phyloP scores from a whole-genome alignment of 1,140 invertebrate genomes.

The Ditylenchus dipsaci region DNA sequence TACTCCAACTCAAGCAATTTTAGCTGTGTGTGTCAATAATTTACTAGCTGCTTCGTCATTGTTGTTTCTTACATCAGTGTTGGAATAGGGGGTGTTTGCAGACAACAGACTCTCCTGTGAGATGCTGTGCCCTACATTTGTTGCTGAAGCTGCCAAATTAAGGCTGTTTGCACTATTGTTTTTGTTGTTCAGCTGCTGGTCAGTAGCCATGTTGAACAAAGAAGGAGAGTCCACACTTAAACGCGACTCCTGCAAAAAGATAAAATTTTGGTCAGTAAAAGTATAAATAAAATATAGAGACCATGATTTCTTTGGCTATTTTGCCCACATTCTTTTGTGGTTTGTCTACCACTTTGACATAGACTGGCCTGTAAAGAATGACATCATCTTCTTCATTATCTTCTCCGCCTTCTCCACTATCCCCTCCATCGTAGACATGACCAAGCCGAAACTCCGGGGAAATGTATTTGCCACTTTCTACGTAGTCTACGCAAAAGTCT shows the following conservation, averaged over 20 bases:
- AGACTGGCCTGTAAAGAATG: conserved; percentile 52
- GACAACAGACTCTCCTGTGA: background rate
- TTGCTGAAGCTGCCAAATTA: background rate
- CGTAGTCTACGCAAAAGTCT: conserved; percentile 61
- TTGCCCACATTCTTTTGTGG: conserved; percentile 1
- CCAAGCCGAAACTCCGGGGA: conserved; percentile 76
- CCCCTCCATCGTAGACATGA: conserved; percentile 70
- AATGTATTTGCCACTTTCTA: conserved; percentile 76
- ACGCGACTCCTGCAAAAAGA: background rate
- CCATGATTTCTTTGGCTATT: conserved; percentile 5
- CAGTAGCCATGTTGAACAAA: background rate
- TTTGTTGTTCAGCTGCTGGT: background rate
- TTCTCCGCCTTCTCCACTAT: conserved; percentile 17
- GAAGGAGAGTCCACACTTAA: background rate
- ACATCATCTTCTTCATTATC: conserved; percentile 49
- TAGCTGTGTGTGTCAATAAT: too few species aligned
- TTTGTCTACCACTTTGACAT: conserved; percentile 48
- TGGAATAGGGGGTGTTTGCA: too few species aligned
- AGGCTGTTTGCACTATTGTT: background rate
- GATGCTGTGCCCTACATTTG: background rate
- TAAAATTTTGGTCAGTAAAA: background rate
- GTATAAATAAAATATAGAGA: background rate
- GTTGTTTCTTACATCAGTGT: too few species aligned
- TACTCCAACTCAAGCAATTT: too few species aligned
- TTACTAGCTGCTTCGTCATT: too few species aligned